Percentiles rank a stretch among this genome's conserved stretches.
Evolutionary conservation across 23 tunicate genomes (phyloP).

Genomic region (Halocynthia roretzi): DNA sequence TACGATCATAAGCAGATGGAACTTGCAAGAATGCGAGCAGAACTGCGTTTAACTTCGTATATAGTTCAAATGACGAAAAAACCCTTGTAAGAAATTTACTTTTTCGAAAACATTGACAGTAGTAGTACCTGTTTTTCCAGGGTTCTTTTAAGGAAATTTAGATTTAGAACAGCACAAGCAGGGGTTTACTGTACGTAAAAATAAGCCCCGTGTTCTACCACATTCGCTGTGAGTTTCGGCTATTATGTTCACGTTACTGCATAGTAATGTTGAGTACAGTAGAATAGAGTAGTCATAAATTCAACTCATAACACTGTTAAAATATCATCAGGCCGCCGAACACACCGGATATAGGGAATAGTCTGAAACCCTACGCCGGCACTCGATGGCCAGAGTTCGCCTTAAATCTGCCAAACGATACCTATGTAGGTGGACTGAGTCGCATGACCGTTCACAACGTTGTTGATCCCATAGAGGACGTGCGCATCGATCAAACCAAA

Average conservation of each 20-base stretch:
- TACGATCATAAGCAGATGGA: constrained; percentile 20
- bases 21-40: constrained; percentile 15
- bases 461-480: constrained; percentile 16
- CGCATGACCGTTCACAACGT: constrained; percentile 11
- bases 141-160: too few species aligned
- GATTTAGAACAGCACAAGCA: too few species aligned
- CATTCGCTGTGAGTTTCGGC: too few species aligned
- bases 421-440: constrained; percentile 21
- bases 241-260: too few species aligned
- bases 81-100: constrained; percentile 11
- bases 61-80: constrained; percentile 12
- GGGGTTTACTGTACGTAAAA: too few species aligned
- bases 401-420: constrained; percentile 7
- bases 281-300: neutral
- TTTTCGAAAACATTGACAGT: too few species aligned
- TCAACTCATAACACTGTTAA: neutral
- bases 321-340: constrained; percentile 2
- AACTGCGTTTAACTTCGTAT: constrained; percentile 18
- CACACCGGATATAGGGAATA: constrained; percentile 15
- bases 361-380: constrained; percentile 18
- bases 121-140: too few species aligned
- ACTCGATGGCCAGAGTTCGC: constrained; percentile 16
- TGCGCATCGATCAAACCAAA: constrained; percentile 10
- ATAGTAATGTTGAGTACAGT: too few species aligned
- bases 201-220: too few species aligned